Conservation (phyloP, 2,888 invertebrate genomes). For the Aromia moschata region DNA sequence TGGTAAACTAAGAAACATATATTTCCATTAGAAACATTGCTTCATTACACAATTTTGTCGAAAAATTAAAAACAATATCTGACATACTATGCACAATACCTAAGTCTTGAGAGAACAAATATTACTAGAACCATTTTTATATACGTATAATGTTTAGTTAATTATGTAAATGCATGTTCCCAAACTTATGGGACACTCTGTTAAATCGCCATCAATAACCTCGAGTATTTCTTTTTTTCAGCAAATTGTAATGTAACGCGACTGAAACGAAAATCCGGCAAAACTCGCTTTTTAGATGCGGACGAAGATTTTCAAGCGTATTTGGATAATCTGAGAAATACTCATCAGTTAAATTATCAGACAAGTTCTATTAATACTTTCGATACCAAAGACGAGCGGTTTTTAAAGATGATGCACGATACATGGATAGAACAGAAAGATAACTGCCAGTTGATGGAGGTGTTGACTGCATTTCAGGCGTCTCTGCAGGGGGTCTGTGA, state of each 20-base stretch:
- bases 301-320: conserved; percentile 50
- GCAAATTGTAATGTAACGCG: conserved; percentile 53
- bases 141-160: no score
- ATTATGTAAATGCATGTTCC: no score
- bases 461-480: conserved; percentile 64
- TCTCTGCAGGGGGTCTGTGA: conserved; percentile 68
- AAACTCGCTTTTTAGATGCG: conserved; percentile 35
- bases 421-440: conserved; percentile 54
- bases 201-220: no score
- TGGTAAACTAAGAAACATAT: no score
- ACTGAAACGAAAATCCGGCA: conserved; percentile 57
- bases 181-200: no score
- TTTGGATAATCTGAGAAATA: conserved; percentile 50
- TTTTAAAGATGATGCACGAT: conserved; percentile 50
- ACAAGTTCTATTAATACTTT: no score
- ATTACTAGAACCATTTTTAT: no score
- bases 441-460: conserved; percentile 60
- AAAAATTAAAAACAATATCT: no score
- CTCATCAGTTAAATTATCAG: conserved; percentile 50
- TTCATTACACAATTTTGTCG: no score
- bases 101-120: no score
- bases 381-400: conserved; percentile 30
- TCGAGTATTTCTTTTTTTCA: conserved; percentile 50
- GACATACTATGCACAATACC: no score
- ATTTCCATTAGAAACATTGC: no score